Percentiles rank a stretch among this genome's conserved stretches.
Conservation (phyloP, 2,888 invertebrate species). For the Dorcus parallelipipedus region DNA sequence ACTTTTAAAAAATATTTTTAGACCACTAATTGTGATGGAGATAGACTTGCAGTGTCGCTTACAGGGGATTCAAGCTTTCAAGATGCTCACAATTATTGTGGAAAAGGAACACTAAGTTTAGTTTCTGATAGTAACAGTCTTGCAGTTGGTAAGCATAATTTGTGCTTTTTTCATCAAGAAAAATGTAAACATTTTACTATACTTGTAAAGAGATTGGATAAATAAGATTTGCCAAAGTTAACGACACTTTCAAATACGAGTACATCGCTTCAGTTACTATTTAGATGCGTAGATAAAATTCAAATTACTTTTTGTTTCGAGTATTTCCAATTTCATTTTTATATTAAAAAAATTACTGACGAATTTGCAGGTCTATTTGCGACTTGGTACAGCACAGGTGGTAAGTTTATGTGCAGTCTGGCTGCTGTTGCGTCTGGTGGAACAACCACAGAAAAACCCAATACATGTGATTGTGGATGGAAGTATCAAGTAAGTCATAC, state of each 20-base stretch:
- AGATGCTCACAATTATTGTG: constrained; percentile 55
- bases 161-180: too few species aligned
- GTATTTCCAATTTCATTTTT: neutral
- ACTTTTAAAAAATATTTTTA: constrained; percentile 34
- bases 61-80: constrained; percentile 49
- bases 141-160: constrained; percentile 32
- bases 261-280: too few species aligned
- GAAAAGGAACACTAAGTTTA: constrained; percentile 44
- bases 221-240: too few species aligned
- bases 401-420: constrained; percentile 52
- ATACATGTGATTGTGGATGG: constrained; percentile 56
- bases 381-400: constrained; percentile 43
- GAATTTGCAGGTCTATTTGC: constrained; percentile 47
- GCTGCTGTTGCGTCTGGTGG: constrained; percentile 30
- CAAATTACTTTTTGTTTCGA: too few species aligned
- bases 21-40: constrained; percentile 49
- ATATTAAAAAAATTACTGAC: neutral
- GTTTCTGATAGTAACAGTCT: constrained; percentile 35
- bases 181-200: too few species aligned
- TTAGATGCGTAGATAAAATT: too few species aligned
- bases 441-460: constrained; percentile 26
- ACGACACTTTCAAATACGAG: too few species aligned
- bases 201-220: too few species aligned
- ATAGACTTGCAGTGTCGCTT: constrained; percentile 52
- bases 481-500: constrained; percentile 49